phyloP scores from a whole-genome alignment of 30 jellyfish, hydroid and myxozoan species.

The Cassiopea xamachana region DNA sequence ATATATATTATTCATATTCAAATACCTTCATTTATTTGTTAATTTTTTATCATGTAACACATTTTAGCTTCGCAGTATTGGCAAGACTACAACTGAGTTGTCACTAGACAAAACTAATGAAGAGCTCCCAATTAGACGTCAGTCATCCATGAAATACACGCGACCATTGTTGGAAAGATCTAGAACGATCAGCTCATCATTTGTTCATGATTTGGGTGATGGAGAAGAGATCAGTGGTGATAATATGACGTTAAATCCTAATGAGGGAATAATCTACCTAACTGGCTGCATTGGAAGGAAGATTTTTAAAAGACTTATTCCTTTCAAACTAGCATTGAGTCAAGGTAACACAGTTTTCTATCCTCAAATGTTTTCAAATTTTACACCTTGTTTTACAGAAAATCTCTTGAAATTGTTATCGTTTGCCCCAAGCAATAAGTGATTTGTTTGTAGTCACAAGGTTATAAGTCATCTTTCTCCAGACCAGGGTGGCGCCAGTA shows the following conservation, averaged over 20 bases:
- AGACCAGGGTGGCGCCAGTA: too few relatives aligned
- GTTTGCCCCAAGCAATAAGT: too few relatives aligned
- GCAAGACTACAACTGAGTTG: conserved; percentile 9
- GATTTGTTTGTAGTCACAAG: too few relatives aligned
- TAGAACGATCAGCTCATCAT: conserved; percentile 91
- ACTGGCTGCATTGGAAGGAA: conserved; percentile 87
- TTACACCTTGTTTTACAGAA: background rate
- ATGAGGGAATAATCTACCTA: conserved; percentile 88
- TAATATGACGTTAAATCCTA: conserved; percentile 76
- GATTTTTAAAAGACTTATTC: conserved; percentile 85
- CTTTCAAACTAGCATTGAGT: conserved; percentile 81
- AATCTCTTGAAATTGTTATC: background rate
- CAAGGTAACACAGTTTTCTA: conserved; percentile 15
- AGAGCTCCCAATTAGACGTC: conserved; percentile 49
- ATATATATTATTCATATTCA: too few relatives aligned
- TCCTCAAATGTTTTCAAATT: background rate
- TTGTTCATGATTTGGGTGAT: conserved; percentile 89
- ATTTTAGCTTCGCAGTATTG: conserved; percentile 13
- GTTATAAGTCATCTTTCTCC: too few relatives aligned
- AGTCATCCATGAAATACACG: conserved; percentile 69
- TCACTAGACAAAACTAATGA: conserved; percentile 35
- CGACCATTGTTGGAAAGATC: conserved; percentile 91
- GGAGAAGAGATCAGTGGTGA: conserved; percentile 89
- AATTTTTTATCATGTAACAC: too few relatives aligned
- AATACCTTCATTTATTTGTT: background rate